Base-by-base conservation (phyloP, 2,888 invertebrate genomes). In the Hemistola chrysoprasaria region DNA sequence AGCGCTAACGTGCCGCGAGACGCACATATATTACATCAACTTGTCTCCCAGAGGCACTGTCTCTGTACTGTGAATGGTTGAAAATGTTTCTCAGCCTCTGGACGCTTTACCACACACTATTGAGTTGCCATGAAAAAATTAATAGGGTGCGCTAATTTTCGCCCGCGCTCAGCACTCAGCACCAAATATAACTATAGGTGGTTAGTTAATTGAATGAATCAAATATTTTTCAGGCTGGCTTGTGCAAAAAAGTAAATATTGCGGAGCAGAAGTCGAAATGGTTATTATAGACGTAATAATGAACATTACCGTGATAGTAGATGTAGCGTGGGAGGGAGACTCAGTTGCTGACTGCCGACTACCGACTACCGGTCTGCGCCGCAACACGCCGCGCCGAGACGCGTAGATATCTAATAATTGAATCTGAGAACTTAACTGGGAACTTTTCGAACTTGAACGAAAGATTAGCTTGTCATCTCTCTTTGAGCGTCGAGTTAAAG, bases 381-480 rank as follows among this genome's bases (percentile, higher is more conserved):
- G 56, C 70, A n/a, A n/a, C n/a, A 3, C 16, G 16, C 16, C 16
- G 16, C 16, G 16, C 16, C 16, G 16, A 2, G 16, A 16, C 2
- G 16, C 16, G 16, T 16, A 16, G 16, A 63, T 83, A 83, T 84
- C 85, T 79, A 53, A 71, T 85, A 85, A 86, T 85, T 86, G 79
- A 85, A 85, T 85, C 84, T 65, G 66, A 63, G 65, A 84, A 82
- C 78, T 82, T 75, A n/a, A 57, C 62, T 54, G 65, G 62, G 64
- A 82, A 78, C 74, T 83, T 78, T 70, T 62, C 65, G 62, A 79
- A 80, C 74, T 80, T 71, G 64, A 57, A 69, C 63, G 65, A 78
- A 82, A 82, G 79, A 85, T 85, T 82, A 82, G 71, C 71, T 76
- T 65, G 68, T 78, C 80, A 80, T 82, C 77, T 74, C 72, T 74